Base-by-base conservation (phyloP, 2,888 invertebrate genomes). In the Ennomos quercinarius region DNA sequence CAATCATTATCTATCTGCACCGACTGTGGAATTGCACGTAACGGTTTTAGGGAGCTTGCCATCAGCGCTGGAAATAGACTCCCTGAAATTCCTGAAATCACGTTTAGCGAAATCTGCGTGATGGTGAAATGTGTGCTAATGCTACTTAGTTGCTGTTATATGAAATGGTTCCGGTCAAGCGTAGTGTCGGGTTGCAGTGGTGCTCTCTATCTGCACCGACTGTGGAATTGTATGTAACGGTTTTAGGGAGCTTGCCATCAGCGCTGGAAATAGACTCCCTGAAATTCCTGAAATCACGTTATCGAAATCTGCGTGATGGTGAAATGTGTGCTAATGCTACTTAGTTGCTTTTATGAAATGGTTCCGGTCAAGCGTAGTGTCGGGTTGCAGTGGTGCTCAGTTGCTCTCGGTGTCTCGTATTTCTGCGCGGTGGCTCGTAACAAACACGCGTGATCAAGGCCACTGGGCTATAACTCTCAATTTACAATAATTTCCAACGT, bases 371-470 rank as follows among this genome's bases (percentile, higher is more conserved):
- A 58, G 73, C 74, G 53, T 59, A 68, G 78, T 81, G 72, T 85
- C 75, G 59, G 64, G 73, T 83, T 80, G 59, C 80, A 61, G 53
- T 64, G 71, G 76, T 79, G 78, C 55, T 58, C 52, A 73, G 81
- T 81, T 80, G 75, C 79, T 72, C 68, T 68, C 60, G 58, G 71
- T 66, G 64, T 77, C 80, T 87, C 87, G 75, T 68, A 70, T 86
- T 72, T 81, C 85, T 71, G 70, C 57, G 70, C 83, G 76, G 63
- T 75, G 76, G 75, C 67, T 72, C 70, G 86, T 83, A 88, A 89
- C 87, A 64, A 74, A 74, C 69, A 76, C 76, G 71, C 72, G 72
- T 73, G 74, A 83, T 78, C 84, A 89, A 88, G 90, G 89, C 77
- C 82, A 85, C 66, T 73, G 70, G 76, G 74, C 68, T 70, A 74